Conservation (phyloP, 2,888 invertebrate species). For the Sinhomidia bicolor region DNA sequence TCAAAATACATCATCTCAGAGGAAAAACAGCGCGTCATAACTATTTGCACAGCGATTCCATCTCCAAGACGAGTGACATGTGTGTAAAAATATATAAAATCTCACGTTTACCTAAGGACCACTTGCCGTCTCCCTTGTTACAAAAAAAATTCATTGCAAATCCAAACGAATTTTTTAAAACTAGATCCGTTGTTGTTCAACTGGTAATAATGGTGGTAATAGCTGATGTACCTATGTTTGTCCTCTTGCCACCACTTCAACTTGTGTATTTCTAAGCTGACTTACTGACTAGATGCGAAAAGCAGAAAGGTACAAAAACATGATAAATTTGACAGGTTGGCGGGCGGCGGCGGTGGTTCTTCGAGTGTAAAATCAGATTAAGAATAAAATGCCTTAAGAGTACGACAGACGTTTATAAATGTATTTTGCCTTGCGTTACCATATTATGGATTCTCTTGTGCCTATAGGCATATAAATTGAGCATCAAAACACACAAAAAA, state of each 20-base stretch:
- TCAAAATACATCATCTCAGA: constrained; percentile 45
- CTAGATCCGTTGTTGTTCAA: not conserved
- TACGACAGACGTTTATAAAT: constrained; percentile 16
- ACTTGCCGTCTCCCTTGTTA: not conserved
- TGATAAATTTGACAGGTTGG: constrained; percentile 56
- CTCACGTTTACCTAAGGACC: constrained; percentile 8
- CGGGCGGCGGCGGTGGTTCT: constrained; percentile 37
- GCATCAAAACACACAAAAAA: not conserved
- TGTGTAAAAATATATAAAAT: constrained; percentile 40
- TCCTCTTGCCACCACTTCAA: not conserved
- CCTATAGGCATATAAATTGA: not conserved
- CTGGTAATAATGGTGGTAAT: not conserved
- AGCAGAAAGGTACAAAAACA: constrained; percentile 1
- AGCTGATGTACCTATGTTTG: not conserved
- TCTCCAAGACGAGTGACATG: constrained; percentile 30
- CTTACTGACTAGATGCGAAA: constrained; percentile 13
- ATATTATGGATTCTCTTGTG: not conserved
- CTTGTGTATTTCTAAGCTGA: constrained; percentile 2
- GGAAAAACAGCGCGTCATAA: constrained; percentile 27
- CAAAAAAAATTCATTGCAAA: not conserved
- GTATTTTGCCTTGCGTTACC: not conserved
- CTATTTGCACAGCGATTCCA: constrained; percentile 38
- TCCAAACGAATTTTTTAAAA: constrained; percentile 14
- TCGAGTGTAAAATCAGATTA: constrained; percentile 47
- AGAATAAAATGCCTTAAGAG: constrained; percentile 23